Evolutionary conservation across 1,140 invertebrate species (phyloP), one percentile per base, ranked within the genome.

Genomic region (Ganaspis sp.): DNA sequence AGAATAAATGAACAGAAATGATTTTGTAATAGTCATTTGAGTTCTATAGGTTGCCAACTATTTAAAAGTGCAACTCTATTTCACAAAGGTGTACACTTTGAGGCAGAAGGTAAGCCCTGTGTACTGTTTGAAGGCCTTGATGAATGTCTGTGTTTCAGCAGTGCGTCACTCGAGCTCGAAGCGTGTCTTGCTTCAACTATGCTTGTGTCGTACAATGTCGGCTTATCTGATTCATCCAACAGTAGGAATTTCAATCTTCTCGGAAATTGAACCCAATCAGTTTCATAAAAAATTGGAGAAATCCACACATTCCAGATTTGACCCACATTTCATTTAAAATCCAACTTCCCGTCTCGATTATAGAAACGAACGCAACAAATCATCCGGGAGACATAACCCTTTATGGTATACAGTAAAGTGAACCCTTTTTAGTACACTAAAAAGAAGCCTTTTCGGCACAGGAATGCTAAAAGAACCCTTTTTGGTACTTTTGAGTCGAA

Each of bases 71-170:
- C 12, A 15, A 12, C n/a, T 49, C n/a, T 15, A 4, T 5, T 49
- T 49, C 5, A 0, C 11, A n/a, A 49, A 49, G 42, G 15, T 49
- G 42, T 49, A 49, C 42, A n/a, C 5, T 49, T 49, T 78, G 77
- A 69, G 79, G 78, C 81, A 75, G 81, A 80, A 85, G 81, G 82
- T 85, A 79, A 79, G 78, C 78, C 80, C 80, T 84, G 80, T 70
- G 82, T 79, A 74, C 84, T 80, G 79, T 82, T 82, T 74, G 77
- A 81, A 84, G 83, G 81, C 83, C 81, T 83, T 86, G 85, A 86
- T 82, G 82, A 84, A 86, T 81, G 82, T 77, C 77, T 78, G 77
- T 78, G 79, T 80, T 73, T 72, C 45, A 77, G 83, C 83, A 84
- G 74, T 86, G 82, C 82, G 82, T 86, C 82, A 83, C 85, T 82